phyloP scores from a whole-genome alignment of 2,888 invertebrate species.

The Netelia melanura region DNA sequence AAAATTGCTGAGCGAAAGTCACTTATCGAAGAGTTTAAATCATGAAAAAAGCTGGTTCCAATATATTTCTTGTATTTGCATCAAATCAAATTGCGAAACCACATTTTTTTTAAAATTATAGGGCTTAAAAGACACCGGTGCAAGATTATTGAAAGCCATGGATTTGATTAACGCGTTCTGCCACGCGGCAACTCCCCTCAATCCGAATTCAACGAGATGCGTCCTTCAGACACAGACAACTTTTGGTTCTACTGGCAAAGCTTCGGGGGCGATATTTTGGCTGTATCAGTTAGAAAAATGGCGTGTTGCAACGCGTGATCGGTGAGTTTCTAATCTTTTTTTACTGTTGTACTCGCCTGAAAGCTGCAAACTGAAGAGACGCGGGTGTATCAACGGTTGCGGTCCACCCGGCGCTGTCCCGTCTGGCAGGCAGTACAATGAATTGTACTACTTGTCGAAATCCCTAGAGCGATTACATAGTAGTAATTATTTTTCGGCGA shows the following conservation, averaged over 20 bases:
- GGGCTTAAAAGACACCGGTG: conserved; percentile 86
- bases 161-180: conserved; percentile 92
- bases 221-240: conserved; percentile 93
- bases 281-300: conserved; percentile 95
- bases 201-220: conserved; percentile 94
- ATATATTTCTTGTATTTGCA: too few relatives aligned
- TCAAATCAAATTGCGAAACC: not conserved
- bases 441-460: conserved; percentile 43
- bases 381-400: conserved; percentile 14
- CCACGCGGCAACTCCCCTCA: conserved; percentile 94
- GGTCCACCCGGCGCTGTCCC: conserved; percentile 3
- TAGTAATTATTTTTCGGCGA: too few relatives aligned
- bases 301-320: conserved; percentile 92
- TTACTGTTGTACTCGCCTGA: not conserved
- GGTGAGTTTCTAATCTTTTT: conserved; percentile 85
- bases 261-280: conserved; percentile 95
- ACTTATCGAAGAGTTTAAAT: not conserved
- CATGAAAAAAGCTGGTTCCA: not conserved
- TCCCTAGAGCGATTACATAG: not conserved
- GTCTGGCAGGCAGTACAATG: conserved; percentile 17
- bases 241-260: conserved; percentile 94
- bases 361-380: not conserved
- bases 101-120: conserved; percentile 68
- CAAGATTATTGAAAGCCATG: conserved; percentile 89
- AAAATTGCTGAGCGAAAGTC: too few relatives aligned